Base-by-base conservation (phyloP, 2,797 vertebrate genomes). In the Merluccius polli region DNA sequence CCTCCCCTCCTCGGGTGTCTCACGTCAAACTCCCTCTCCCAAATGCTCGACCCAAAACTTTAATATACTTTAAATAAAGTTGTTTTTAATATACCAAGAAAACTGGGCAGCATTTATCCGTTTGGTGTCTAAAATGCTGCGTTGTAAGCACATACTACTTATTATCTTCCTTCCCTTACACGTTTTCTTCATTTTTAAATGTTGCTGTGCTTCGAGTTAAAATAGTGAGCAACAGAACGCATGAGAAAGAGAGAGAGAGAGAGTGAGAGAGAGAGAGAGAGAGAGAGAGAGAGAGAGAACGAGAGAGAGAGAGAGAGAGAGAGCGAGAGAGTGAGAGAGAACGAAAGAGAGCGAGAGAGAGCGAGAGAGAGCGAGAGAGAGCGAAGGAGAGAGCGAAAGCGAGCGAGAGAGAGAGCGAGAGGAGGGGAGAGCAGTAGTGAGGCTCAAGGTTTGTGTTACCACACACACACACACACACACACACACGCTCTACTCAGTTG, bases 391-490 rank as follows among this genome's bases (percentile, higher is more conserved):
- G 41, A 44, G 41, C 4, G 16, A 44, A 15, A n/a, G 48, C 21
- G 48, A n/a, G 48, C 9, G 48, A 59, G 48, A 59, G 44, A 48
- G 44, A 48, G 44, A 18, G 44, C 18, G 16, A 18, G 44, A 48
- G 18, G 48, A 21, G 21, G 48, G 21, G 48, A 48, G 48, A 52
- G 48, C 48, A 59, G 48, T 59, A 59, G 48, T 41, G 31, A 36
- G 33, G 77, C 48, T 70, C 73, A 29, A 73, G 29, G 36, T 86
- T 80, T 76, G 86, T 75, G 67, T 36, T 80, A 0, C 29, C 41
- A 77, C 83, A 85, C 84, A 88, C 76, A 78, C 84, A 88, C 76
- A 78, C 41, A 77, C 83, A 85, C 84, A 88, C 76, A 78, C 41
- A 77, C 83, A 85, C 84, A 88, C 76, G 77, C 76, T 81, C 79